Evolutionary conservation across 1,140 invertebrate species (phyloP).

Genomic region (Dryas iulia): DNA sequence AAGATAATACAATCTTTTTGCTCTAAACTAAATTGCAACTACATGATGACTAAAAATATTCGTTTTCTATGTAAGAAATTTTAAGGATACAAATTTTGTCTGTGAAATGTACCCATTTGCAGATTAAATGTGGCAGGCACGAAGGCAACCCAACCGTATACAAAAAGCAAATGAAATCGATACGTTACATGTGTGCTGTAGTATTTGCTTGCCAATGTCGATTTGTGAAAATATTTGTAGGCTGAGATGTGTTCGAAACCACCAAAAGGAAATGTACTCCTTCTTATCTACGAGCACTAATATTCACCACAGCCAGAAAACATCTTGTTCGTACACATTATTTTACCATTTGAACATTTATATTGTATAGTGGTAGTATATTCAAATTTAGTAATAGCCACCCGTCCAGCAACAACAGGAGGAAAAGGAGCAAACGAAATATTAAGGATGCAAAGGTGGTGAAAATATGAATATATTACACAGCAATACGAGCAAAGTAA

Average conservation of each 20-base stretch:
- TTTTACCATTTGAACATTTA: neutral
- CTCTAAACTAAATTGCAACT: neutral
- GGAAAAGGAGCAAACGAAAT: constrained; percentile 55
- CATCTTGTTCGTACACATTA: neutral
- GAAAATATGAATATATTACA: constrained; percentile 78
- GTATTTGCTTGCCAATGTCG: constrained; percentile 21
- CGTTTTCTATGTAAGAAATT: neutral
- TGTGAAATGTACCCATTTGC: constrained; percentile 7
- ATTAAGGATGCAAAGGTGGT: constrained; percentile 74
- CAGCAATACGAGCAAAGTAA: constrained; percentile 63
- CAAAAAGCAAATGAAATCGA: constrained; percentile 28
- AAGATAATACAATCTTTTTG: neutral
- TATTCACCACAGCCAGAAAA: neutral
- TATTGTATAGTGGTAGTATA: neutral
- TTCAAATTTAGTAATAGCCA: neutral
- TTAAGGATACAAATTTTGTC: neutral
- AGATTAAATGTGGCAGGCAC: constrained; percentile 12
- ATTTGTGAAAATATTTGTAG: constrained; percentile 30
- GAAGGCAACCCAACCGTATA: constrained; percentile 15
- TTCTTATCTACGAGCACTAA: constrained; percentile 22
- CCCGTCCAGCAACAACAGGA: constrained; percentile 6
- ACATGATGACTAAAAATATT: neutral
- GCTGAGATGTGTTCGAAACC: constrained; percentile 17
- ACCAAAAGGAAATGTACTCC: constrained; percentile 27
- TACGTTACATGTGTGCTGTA: constrained; percentile 15